Conservation (phyloP, 2,888 invertebrate genomes). For the Fragum whitleyi region DNA sequence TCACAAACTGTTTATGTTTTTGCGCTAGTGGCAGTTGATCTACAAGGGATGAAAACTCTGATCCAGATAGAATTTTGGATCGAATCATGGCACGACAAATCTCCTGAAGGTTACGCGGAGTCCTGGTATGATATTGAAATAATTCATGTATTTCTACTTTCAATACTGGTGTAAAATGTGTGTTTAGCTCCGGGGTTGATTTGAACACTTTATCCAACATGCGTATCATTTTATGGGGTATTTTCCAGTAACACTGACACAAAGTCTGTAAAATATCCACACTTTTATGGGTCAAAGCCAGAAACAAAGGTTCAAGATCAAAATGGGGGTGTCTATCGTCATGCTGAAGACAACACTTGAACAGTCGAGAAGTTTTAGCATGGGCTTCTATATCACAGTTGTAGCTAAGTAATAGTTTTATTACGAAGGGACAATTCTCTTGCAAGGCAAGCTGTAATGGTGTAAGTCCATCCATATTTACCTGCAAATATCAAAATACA, state of each 20-base stretch:
- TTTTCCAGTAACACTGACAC: slow-evolving; percentile 75
- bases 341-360: slow-evolving; percentile 78
- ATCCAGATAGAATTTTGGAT: slow-evolving; percentile 70
- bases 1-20: slow-evolving; percentile 79
- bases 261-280: slow-evolving; percentile 77
- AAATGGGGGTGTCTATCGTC: slow-evolving; percentile 83
- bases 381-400: slow-evolving; percentile 82
- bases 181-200: slow-evolving; percentile 72
- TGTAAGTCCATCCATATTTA: slow-evolving; percentile 78
- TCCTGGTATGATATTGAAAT: slow-evolving; percentile 68
- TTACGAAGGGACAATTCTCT: slow-evolving; percentile 74
- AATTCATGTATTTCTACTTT: slow-evolving; percentile 74
- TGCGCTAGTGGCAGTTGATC: slow-evolving; percentile 75
- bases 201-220: slow-evolving; percentile 76
- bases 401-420: slow-evolving; percentile 76
- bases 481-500: slow-evolving; percentile 71
- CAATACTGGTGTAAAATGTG: slow-evolving; percentile 69
- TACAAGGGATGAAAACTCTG: slow-evolving; percentile 74
- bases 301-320: slow-evolving; percentile 82
- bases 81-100: slow-evolving; percentile 77
- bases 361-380: slow-evolving; percentile 68
- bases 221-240: slow-evolving; percentile 73
- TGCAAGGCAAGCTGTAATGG: slow-evolving; percentile 80
- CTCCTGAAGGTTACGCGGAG: slow-evolving; percentile 77
- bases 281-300: slow-evolving; percentile 81